Percentiles rank a stretch among this genome's conserved stretches.
Conservation (phyloP, 2,888 invertebrate genomes). For the Pedicia rivosa region DNA sequence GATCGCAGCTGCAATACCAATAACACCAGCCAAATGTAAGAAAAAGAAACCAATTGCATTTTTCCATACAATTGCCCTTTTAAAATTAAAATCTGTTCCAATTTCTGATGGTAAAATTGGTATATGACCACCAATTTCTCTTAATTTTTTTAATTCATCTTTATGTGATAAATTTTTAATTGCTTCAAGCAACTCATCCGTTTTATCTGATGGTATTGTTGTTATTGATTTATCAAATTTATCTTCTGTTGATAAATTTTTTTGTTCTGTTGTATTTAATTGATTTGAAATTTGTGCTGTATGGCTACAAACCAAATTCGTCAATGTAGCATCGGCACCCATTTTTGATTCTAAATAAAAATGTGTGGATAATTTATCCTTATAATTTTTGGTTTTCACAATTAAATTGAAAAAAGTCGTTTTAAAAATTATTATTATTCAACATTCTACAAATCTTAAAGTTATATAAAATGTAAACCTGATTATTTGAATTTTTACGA, state of each 20-base stretch:
- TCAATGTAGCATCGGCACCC: not conserved
- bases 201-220: not conserved
- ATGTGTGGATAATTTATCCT: no score
- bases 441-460: no score
- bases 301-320: conserved; percentile 1
- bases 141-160: not conserved
- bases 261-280: not conserved
- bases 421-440: no score
- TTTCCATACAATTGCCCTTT: conserved; percentile 41
- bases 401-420: no score
- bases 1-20: conserved; percentile 10
- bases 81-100: conserved; percentile 34
- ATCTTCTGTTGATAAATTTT: no score
- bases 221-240: not conserved
- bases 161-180: not conserved
- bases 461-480: no score
- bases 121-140: not conserved
- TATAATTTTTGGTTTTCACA: no score
- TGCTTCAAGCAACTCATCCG: no score
- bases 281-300: not conserved
- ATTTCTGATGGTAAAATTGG: conserved; percentile 26
- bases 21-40: conserved; percentile 33
- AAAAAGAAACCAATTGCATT: conserved; percentile 42
- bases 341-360: not conserved
- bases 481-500: no score